Base-by-base conservation (phyloP, 2,797 vertebrate genomes). In the Microctenopoma lineatum region DNA sequence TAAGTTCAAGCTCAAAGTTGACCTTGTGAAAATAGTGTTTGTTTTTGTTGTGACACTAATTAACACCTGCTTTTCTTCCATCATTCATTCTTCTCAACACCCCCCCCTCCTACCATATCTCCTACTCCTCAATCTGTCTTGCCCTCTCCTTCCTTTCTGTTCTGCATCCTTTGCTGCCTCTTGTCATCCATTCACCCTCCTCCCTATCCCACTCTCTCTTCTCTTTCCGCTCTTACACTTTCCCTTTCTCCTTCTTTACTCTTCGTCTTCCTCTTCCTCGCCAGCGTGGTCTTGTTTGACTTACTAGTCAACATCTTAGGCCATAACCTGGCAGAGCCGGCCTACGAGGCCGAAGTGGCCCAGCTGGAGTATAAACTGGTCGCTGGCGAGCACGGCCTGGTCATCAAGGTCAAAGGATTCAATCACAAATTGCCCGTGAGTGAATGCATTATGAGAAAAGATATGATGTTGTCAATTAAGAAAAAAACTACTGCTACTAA, bases 391-490 rank as follows among this genome's bases (percentile, higher is more conserved):
- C 96, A 98, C 0, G 96, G 97, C 66, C 87, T 98, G 25, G 90
- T 97, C 77, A 91, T 99, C 84, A 94, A 96, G 86, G 95, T 97
- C 75, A 98, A 97, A 81, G 96, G 96, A 60, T 98, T 98, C 87
- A 97, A 98, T 90, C 96, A 98, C 84, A 98, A 98, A 84, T 94
- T 99, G 79, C 94, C 95, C 67, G 97, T 98, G 87, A 96, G 95
- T 95, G 16, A 67, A 57, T 25, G 9, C n/a, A 4, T 41, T 10
- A 18, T 9, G 3, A 32, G 27, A 42, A 34, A 52, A 16, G 1
- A 0, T 18, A 21, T 0, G 4, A 10, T 51, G 0, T 16, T n/a
- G 21, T 21, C 21, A 32, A 32, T 32, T 32, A 36, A 36, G 3
- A 11, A 36, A 36, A 36, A 36, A 36, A 36, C 8, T 1, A 11